Evolutionary conservation across 2,888 invertebrate genomes (phyloP).

Genomic region (Oxytorus armatus): DNA sequence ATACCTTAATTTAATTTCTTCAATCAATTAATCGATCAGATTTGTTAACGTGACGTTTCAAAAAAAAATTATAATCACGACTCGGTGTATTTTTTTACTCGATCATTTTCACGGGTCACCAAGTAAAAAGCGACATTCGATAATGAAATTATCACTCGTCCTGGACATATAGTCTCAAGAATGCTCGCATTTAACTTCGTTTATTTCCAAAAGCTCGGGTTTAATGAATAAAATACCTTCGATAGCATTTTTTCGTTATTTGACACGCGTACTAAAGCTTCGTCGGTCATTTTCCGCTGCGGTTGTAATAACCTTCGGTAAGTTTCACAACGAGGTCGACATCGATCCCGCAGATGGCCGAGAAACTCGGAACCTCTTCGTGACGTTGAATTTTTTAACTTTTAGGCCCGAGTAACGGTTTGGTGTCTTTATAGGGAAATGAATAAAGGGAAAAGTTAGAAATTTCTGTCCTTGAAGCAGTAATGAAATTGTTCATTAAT

Average conservation of each 20-base stretch:
- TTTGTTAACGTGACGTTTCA: too few species aligned
- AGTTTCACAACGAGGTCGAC: slow-evolving; percentile 36
- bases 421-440: neutral
- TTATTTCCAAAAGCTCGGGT: slow-evolving; percentile 15
- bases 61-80: too few species aligned
- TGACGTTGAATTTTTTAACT: slow-evolving; percentile 46
- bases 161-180: neutral
- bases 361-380: slow-evolving; percentile 37
- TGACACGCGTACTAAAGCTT: too few species aligned
- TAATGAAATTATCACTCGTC: neutral
- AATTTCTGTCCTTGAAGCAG: slow-evolving; percentile 3
- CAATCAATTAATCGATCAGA: too few species aligned
- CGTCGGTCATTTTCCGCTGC: neutral
- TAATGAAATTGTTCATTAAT: neutral
- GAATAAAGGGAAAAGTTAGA: neutral
- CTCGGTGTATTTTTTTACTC: slow-evolving; percentile 1
- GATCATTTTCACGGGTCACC: neutral
- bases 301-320: neutral
- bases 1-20: too few species aligned
- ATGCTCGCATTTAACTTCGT: neutral
- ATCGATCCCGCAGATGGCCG: slow-evolving; percentile 52
- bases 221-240: slow-evolving; percentile 2
- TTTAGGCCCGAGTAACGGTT: neutral
- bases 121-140: neutral
- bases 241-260: neutral